Conservation (phyloP, 2,113 vertebrate species). For the Monopterus albus region DNA sequence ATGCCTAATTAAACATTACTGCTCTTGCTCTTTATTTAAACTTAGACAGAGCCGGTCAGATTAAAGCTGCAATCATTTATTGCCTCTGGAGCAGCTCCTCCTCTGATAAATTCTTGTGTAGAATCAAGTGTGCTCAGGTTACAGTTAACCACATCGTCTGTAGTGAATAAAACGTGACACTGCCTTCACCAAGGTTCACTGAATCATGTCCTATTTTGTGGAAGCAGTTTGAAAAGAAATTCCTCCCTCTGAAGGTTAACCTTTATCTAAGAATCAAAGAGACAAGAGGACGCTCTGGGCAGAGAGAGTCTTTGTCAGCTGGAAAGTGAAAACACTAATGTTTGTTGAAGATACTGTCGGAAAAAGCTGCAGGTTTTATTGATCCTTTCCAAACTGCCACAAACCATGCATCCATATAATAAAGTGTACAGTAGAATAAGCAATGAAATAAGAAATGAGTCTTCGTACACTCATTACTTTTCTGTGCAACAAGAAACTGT, state of each 20-base stretch:
- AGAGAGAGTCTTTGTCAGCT: background rate
- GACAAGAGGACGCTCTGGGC: background rate
- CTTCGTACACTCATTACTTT: no score
- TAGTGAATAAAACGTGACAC: slow-evolving; percentile 36
- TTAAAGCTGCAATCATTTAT: slow-evolving; percentile 15
- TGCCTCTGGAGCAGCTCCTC: slow-evolving; percentile 7
- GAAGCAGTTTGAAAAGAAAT: slow-evolving; percentile 6
- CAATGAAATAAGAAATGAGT: no score
- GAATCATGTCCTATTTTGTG: slow-evolving; percentile 10
- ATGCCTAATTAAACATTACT: no score
- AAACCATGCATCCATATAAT: slow-evolving; percentile 1
- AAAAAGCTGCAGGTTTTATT: slow-evolving; percentile 6
- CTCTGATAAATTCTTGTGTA: slow-evolving; percentile 4
- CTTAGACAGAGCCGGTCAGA: slow-evolving; percentile 19
- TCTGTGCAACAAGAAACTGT: no score
- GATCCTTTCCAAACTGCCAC: slow-evolving; percentile 13
- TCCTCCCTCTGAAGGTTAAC: slow-evolving; percentile 25
- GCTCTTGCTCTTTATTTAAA: background rate
- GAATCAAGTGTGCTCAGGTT: slow-evolving; percentile 21
- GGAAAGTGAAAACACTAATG: slow-evolving; percentile 8
- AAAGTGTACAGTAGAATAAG: background rate
- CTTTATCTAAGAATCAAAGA: slow-evolving; percentile 24
- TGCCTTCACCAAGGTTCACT: slow-evolving; percentile 11
- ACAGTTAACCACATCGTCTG: background rate
- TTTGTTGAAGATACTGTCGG: slow-evolving; percentile 6